A percentile compares a stretch with the other conserved stretches of the same genome.
Conservation (phyloP, 2,888 invertebrate species). For the Tetragonisca angustula region DNA sequence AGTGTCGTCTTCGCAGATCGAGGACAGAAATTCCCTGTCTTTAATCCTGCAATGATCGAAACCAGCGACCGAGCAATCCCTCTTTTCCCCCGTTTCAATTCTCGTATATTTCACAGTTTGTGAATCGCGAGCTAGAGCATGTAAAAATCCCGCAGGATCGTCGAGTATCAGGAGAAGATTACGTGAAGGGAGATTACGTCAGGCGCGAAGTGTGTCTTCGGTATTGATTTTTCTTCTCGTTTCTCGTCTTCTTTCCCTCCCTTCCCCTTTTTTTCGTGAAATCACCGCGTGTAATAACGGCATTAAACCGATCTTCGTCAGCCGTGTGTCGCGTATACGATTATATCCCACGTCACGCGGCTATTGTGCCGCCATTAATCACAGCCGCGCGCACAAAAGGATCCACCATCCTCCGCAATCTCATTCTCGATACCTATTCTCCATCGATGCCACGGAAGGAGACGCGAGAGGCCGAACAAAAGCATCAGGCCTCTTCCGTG, state of each 20-base stretch:
- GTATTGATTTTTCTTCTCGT: constrained; percentile 31
- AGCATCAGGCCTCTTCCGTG: constrained; percentile 39
- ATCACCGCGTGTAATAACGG: constrained; percentile 29
- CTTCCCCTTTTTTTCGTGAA: not conserved
- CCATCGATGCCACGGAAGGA: constrained; percentile 41
- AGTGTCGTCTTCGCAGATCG: not conserved
- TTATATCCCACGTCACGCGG: constrained; percentile 57
- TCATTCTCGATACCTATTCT: constrained; percentile 52
- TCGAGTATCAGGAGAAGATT: constrained; percentile 13
- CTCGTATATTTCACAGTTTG: not conserved
- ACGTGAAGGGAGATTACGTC: constrained; percentile 6
- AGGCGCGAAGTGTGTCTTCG: constrained; percentile 9
- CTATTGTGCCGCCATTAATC: constrained; percentile 61
- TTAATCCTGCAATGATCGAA: not conserved
- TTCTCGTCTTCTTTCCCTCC: not conserved
- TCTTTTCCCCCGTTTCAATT: not conserved
- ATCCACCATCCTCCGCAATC: constrained; percentile 57
- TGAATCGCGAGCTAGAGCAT: not conserved
- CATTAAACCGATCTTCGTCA: constrained; percentile 34
- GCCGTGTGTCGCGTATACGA: constrained; percentile 40
- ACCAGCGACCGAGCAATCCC: not conserved
- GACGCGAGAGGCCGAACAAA: constrained; percentile 41
- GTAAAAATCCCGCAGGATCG: constrained; percentile 8
- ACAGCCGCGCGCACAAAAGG: constrained; percentile 56
- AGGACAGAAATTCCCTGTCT: not conserved